Conservation (phyloP, 2,113 vertebrate species). For the Lampris megalopsis region DNA sequence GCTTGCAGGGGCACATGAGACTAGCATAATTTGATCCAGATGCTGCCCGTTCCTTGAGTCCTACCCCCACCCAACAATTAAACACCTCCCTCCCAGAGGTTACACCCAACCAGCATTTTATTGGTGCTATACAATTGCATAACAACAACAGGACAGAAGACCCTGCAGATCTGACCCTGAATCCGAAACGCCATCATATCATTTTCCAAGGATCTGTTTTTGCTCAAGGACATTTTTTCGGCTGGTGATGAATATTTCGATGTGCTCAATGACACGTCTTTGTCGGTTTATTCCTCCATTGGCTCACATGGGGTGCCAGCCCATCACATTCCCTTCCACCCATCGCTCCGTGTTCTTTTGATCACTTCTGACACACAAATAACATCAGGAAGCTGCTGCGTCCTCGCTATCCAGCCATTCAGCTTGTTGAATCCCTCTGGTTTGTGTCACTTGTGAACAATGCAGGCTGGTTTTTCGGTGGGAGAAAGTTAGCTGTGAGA, state of each 20-base stretch:
- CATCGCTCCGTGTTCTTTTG: slow-evolving; percentile 57
- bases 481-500: neutral
- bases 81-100: slow-evolving; percentile 7
- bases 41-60: neutral
- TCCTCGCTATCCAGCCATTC: slow-evolving; percentile 39
- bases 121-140: neutral
- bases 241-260: neutral
- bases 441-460: slow-evolving; percentile 39
- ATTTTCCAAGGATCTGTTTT: no score
- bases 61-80: neutral
- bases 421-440: slow-evolving; percentile 36
- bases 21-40: slow-evolving; percentile 30
- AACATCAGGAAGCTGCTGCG: slow-evolving; percentile 64
- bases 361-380: slow-evolving; percentile 62
- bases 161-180: neutral
- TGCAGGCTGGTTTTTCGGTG: slow-evolving; percentile 14
- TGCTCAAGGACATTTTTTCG: no score
- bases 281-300: slow-evolving; percentile 16
- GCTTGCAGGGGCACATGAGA: neutral
- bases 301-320: slow-evolving; percentile 43
- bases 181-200: no score
- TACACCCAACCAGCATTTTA: neutral
- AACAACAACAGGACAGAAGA: neutral
- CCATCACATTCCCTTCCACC: slow-evolving; percentile 78
- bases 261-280: neutral